Evolutionary conservation across 2,113 vertebrate species (phyloP).

Genomic region (Zosterops pallidus): DNA sequence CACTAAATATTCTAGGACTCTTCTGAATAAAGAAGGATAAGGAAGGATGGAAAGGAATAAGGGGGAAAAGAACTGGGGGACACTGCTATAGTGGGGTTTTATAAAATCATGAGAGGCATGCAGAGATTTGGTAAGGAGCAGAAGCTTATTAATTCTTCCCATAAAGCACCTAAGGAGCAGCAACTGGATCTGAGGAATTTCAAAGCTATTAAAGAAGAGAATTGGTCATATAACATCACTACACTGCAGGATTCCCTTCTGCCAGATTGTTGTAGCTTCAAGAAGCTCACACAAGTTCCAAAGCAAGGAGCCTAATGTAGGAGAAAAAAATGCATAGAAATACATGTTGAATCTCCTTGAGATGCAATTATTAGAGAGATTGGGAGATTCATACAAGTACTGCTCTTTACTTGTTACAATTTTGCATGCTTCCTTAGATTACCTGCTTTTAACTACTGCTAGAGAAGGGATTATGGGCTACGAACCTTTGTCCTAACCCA

Average conservation of each 20-base stretch:
- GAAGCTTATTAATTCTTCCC: neutral
- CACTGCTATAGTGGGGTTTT: neutral
- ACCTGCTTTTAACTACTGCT: neutral
- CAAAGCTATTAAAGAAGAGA: neutral
- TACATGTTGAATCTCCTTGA: accelerated
- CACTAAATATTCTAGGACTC: neutral
- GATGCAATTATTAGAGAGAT: neutral
- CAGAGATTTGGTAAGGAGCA: neutral
- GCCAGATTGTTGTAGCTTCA: neutral
- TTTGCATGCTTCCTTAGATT: neutral
- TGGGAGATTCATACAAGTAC: neutral
- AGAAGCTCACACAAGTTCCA: neutral
- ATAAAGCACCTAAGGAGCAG: neutral
- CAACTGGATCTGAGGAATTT: neutral
- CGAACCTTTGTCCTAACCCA: neutral
- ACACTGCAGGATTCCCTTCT: neutral
- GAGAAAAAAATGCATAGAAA: neutral
- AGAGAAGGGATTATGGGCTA: neutral
- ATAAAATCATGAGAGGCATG: neutral
- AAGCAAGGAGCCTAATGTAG: neutral
- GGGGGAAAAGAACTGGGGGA: accelerated
- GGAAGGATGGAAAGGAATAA: neutral
- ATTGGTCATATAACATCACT: neutral
- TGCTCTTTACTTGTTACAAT: neutral
- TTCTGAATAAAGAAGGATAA: neutral